Base-by-base conservation (phyloP, 1,140 invertebrate genomes). In the Yoshiicerus persimilis region DNA sequence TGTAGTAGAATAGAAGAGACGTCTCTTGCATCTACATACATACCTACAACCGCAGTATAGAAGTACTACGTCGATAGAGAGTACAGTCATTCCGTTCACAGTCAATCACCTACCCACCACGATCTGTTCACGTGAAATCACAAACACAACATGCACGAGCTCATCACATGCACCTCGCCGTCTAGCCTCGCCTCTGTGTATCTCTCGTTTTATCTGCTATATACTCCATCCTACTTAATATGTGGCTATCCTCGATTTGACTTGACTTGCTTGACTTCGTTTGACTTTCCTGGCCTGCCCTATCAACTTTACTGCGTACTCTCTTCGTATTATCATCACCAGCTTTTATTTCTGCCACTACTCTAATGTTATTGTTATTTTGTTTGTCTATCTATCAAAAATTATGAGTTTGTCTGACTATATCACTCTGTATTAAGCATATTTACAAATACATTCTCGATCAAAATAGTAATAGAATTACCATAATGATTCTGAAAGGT, bases 21-120 rank as follows among this genome's bases (percentile, higher is more conserved):
- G 47, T 56, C 47, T 56, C 47, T 56, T n/a, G 47, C 4, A n/a
- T 56, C 1, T 56, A n/a, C 16, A 56, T 56, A 11, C n/a, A 11
- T 47, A 20, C n/a, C n/a, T 56, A 56, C 20, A 56, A 56, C n/a
- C n/a, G n/a, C n/a, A 56, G 13, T 56, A 56, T n/a, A 56, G 2
- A 5, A 39, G 38, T 39, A 56, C 47, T 56, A 56, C 47, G 47
- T 56, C 47, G 47, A 56, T n/a, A 56, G 47, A 56, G 47, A 56
- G 47, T n/a, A 56, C 47, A 56, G 47, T 56, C 47, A 56, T 56
- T 70, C 64, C 23, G 64, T 70, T 56, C 66, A 75, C 38, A 87
- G 86, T 87, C 86, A 87, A 66, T 77, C 66, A 87, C 86, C 86
- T 87, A 87, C 75, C 75, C 34, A 80, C 38, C 86, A 87, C 86